Conservation (phyloP, 2,797 vertebrate genomes). For the Paedocypris micromegethes region DNA sequence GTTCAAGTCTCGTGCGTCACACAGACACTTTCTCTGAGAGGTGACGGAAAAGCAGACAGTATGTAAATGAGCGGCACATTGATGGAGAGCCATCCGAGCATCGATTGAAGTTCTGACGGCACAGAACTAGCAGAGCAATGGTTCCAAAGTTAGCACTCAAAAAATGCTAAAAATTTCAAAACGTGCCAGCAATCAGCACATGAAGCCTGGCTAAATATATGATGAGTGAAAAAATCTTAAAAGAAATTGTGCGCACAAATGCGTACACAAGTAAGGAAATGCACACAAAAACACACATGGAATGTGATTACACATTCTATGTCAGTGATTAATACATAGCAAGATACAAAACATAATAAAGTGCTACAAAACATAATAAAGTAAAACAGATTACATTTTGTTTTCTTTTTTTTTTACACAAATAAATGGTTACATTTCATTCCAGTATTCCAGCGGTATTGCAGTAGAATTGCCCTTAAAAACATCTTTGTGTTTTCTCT, state of each 20-base stretch:
- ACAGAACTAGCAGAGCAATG: constrained; percentile 15
- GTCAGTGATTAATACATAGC: too few species aligned
- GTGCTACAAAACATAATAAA: too few species aligned
- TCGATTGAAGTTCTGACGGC: constrained; percentile 33
- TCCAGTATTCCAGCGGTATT: too few species aligned
- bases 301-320: too few species aligned
- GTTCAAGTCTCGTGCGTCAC: constrained; percentile 36
- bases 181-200: constrained; percentile 16
- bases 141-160: constrained; percentile 31
- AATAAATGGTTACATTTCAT: too few species aligned
- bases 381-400: too few species aligned
- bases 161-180: constrained; percentile 29
- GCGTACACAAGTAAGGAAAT: constrained; percentile 23
- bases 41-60: constrained; percentile 26
- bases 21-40: constrained; percentile 12
- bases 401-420: too few species aligned
- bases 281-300: too few species aligned
- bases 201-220: constrained; percentile 32
- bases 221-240: constrained; percentile 3
- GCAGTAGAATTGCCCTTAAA: too few species aligned
- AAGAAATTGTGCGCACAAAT: constrained; percentile 27
- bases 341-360: too few species aligned
- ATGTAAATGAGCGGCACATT: constrained; percentile 36
- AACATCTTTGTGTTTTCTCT: too few species aligned
- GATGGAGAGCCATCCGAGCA: constrained; percentile 37